Base-by-base conservation (phyloP, 2,888 invertebrate genomes). In the Stenurella melanura region DNA sequence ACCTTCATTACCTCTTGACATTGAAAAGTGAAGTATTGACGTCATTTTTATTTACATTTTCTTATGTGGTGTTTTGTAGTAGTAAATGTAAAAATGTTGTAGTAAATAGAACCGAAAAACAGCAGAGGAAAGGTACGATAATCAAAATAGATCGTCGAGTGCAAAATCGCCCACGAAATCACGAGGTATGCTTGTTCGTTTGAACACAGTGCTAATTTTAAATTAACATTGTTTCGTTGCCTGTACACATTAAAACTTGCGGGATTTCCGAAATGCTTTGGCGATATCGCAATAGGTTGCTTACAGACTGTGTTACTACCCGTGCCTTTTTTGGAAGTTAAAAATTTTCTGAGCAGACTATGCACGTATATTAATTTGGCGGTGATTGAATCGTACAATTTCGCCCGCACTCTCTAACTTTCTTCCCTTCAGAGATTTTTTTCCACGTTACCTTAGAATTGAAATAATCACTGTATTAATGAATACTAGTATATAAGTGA, bases 91-190 rank as follows among this genome's bases (percentile, higher is more conserved):
- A 63, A 72, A 72, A 72, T 72, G 21, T 9, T 38, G 63, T 72
- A 75, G 75, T 71, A 75, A 75, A 75, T 75, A 70, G 54, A 74
- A 61, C 71, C 38, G 60, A 70, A 74, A 71, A 67, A 63, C 71
- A 18, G 60, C 38, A 54, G 50, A 19, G 73, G 60, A 56, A 58
- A 42, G 26, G 26, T 54, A 61, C 30, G 12, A 60, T 50, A 73
- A 66, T 60, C 58, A 76, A 82, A 83, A 83, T 84, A 84, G 77
- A 81, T 68, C 60, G 74, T 80, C 80, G 84, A 75, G 83, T 80
- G 84, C 85, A 84, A 83, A 84, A 79, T 54, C 84, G 80, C 84
- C 84, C 81, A 85, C 84, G 79, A 81, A 76, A 84, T 85, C 84
- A 83, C 84, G 84, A 79, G 85, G 75, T 78, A 75, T 63, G 58